Evolutionary conservation across 2,113 vertebrate genomes (phyloP).

Genomic region (Caranx melampygus): DNA sequence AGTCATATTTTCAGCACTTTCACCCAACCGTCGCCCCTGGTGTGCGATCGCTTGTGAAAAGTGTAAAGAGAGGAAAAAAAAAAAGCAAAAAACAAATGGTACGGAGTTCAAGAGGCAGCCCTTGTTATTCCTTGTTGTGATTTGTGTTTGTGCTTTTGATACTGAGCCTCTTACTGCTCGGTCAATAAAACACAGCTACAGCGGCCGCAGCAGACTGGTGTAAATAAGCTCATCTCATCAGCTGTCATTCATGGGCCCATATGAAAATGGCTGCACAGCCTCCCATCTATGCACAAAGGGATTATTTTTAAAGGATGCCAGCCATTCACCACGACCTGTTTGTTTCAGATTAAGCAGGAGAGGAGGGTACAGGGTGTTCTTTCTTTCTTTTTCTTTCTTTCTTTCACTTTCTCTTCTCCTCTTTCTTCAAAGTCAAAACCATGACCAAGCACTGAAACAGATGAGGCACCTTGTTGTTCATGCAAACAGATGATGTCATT

Average conservation of each 20-base stretch:
- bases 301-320: slow-evolving; percentile 58
- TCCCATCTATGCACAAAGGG: slow-evolving; percentile 45
- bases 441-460: slow-evolving; percentile 43
- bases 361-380: slow-evolving; percentile 7
- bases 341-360: slow-evolving; percentile 57
- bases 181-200: slow-evolving; percentile 70
- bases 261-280: slow-evolving; percentile 48
- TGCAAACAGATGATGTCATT: slow-evolving; percentile 67
- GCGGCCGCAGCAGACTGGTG: slow-evolving; percentile 54
- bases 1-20: slow-evolving; percentile 73
- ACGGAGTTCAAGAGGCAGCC: slow-evolving; percentile 57
- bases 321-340: slow-evolving; percentile 37
- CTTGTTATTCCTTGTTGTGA: slow-evolving; percentile 73
- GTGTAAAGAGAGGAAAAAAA: slow-evolving; percentile 2
- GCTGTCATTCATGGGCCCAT: slow-evolving; percentile 66
- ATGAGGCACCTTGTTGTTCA: slow-evolving; percentile 62
- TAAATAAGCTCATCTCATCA: slow-evolving; percentile 69
- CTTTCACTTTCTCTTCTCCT: not conserved
- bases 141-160: slow-evolving; percentile 62
- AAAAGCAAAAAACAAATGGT: slow-evolving; percentile 8
- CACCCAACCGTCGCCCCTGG: slow-evolving; percentile 51
- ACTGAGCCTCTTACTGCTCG: slow-evolving; percentile 61
- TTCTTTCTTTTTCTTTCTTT: slow-evolving; percentile 20
- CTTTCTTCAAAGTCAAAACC: slow-evolving; percentile 59
- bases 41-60: slow-evolving; percentile 62